A percentile compares a stretch with the other conserved stretches of the same genome.
Conservation (phyloP, 1,140 invertebrate species). For the Pseudoatta argentina region DNA sequence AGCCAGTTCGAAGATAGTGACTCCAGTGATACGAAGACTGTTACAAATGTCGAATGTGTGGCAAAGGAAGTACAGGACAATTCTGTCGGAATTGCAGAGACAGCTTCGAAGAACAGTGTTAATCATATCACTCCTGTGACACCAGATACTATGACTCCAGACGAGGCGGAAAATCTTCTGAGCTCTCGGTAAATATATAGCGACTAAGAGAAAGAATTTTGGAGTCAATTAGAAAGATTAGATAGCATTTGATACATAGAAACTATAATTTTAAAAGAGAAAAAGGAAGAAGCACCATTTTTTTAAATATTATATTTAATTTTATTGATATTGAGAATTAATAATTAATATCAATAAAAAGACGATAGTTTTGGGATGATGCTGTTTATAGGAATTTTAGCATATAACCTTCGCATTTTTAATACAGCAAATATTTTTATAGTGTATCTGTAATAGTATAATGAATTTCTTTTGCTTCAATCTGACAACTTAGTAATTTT, state of each 20-base stretch:
- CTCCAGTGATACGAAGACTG: slow-evolving; percentile 79
- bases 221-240: slow-evolving; percentile 6
- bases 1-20: slow-evolving; percentile 79
- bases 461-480: slow-evolving; percentile 48
- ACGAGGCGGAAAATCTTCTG: slow-evolving; percentile 93
- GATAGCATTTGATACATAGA: neutral
- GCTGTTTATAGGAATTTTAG: neutral
- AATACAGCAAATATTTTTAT: slow-evolving; percentile 22
- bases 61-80: slow-evolving; percentile 55
- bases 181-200: slow-evolving; percentile 90
- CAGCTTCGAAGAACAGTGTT: slow-evolving; percentile 71
- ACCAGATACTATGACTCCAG: slow-evolving; percentile 92
- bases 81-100: slow-evolving; percentile 63
- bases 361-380: slow-evolving; percentile 10
- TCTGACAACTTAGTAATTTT: slow-evolving; percentile 10
- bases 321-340: neutral
- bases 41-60: slow-evolving; percentile 75
- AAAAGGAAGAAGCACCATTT: neutral
- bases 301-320: slow-evolving; percentile 16
- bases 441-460: slow-evolving; percentile 4
- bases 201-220: neutral
- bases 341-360: neutral
- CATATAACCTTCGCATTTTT: neutral
- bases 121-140: slow-evolving; percentile 72
- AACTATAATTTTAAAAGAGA: slow-evolving; percentile 7